phyloP scores from a whole-genome alignment of 2,113 vertebrate species.

The Corythoichthys intestinalis region DNA sequence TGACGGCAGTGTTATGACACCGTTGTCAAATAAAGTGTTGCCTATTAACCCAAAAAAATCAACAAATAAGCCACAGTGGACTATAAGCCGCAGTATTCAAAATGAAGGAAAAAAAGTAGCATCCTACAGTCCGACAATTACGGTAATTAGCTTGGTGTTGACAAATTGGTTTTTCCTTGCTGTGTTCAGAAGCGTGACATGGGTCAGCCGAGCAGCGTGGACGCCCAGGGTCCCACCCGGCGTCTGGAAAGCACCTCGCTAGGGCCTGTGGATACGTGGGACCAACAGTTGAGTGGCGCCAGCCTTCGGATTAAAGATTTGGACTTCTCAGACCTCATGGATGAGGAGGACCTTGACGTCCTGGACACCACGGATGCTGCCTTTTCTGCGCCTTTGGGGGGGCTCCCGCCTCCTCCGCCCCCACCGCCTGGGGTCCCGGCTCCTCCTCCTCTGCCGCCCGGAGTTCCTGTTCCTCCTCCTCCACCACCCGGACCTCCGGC shows the following conservation, averaged over 20 bases:
- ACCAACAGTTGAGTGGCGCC: conserved; percentile 60
- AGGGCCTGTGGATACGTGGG: conserved; percentile 65
- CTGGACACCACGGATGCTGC: conserved; percentile 67
- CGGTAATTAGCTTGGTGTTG: too few species aligned
- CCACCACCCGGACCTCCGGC: conserved; percentile 62
- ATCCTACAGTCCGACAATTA: too few species aligned
- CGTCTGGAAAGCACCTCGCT: conserved; percentile 75
- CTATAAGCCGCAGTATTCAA: too few species aligned
- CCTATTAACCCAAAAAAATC: too few species aligned
- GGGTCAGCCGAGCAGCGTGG: conserved; percentile 74
- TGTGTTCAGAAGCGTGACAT: conserved; percentile 39
- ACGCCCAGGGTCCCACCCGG: conserved; percentile 69
- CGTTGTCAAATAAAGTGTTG: too few species aligned
- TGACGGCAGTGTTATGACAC: too few species aligned
- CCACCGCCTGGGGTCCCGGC: not conserved
- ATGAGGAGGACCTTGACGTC: conserved; percentile 89
- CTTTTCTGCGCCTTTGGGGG: conserved; percentile 2
- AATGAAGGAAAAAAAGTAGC: too few species aligned
- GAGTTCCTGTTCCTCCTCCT: conserved; percentile 32
- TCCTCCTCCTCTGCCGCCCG: conserved; percentile 44
- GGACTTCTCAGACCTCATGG: conserved; percentile 91
- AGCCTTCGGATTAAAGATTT: conserved; percentile 87
- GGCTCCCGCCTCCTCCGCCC: conserved; percentile 52
- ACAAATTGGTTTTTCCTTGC: too few species aligned
- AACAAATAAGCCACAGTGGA: too few species aligned